Evolutionary conservation across 2,797 vertebrate species (phyloP), one percentile per base, ranked within the genome.

Genomic region (Chloroceryle amazona): DNA sequence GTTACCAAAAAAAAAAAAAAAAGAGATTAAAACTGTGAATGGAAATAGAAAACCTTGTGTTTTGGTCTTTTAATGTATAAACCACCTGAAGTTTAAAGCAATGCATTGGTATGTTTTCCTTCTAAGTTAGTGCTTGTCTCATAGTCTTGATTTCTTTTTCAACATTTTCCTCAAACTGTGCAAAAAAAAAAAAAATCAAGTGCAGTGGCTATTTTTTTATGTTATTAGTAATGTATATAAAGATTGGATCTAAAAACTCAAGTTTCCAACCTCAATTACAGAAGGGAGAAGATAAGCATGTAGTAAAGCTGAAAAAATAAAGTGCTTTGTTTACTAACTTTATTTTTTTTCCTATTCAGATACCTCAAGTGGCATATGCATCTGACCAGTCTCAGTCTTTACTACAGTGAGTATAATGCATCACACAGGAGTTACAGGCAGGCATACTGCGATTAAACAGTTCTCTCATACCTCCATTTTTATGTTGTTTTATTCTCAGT

Each of bases 391-490:
- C 92, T 94, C 95, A 96, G 68, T 90, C 67, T 72, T 63, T 97
- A 6, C 91, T 98, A 66, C 93, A 92, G 98, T 98, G 87, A 98
- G 98, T 98, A 85, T 63, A 73, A 26, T 67, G 58, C 6, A 10
- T 92, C 35, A 58, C 42, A 75, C 11, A 71, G 62, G 76, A 82
- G 35, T 89, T 95, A 41, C 46, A 62, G 16, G 96, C 31, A 63
- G 47, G 12, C 4, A 9, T 52, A 33, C 46, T 86, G 14, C 83
- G 49, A 49, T 94, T 65, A 75, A 66, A 63, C 54, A 65, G 37
- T 86, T 76, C 51, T 17, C 3, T 63, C 63, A 33, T 6, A 60
- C 15, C 46, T 87, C 70, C 5, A 37, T 92, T 94, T 92, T 51
- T 33, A 31, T 33, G 7, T 41, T 80, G 5, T 31, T 89, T 81